These are phyloP conservation scores for Hipposideros larvatus DNA, from an alignment of 2,797 vertebrate species.

Conservation along the genomic window DNA sequence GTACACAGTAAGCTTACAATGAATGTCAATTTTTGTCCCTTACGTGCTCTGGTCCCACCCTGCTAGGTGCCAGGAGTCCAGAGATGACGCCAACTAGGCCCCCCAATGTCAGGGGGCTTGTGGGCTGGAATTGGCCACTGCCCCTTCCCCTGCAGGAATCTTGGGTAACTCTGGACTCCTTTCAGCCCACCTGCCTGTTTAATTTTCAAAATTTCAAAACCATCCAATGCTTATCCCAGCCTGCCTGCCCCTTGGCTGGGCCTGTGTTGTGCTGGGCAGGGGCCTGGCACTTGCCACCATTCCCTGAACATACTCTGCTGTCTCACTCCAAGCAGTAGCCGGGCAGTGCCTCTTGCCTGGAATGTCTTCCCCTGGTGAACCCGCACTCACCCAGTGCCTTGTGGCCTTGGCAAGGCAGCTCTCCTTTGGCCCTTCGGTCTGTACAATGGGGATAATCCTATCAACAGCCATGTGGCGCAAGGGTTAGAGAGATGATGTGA, in stretches of 20 bases:
- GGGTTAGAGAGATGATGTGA: not conserved
- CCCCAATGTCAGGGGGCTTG: not conserved
- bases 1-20: too few species aligned
- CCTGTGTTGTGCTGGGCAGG: not conserved
- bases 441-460: not conserved
- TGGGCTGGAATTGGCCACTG: not conserved
- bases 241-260: not conserved
- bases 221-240: not conserved
- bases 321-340: not conserved
- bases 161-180: not conserved
- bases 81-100: not conserved
- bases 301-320: not conserved
- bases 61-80: not conserved
- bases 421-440: not conserved
- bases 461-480: rapidly evolving
- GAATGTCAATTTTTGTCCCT: not conserved
- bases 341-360: not conserved
- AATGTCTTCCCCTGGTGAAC: not conserved
- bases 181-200: not conserved
- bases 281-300: not conserved
- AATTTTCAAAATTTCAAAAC: not conserved
- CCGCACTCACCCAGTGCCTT: rapidly evolving
- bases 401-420: not conserved
- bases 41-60: not conserved
- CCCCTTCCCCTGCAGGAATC: not conserved